Evolutionary conservation across 2,797 vertebrate species (phyloP), one percentile per base, ranked within the genome.

Genomic region (Acanthiza pusilla): DNA sequence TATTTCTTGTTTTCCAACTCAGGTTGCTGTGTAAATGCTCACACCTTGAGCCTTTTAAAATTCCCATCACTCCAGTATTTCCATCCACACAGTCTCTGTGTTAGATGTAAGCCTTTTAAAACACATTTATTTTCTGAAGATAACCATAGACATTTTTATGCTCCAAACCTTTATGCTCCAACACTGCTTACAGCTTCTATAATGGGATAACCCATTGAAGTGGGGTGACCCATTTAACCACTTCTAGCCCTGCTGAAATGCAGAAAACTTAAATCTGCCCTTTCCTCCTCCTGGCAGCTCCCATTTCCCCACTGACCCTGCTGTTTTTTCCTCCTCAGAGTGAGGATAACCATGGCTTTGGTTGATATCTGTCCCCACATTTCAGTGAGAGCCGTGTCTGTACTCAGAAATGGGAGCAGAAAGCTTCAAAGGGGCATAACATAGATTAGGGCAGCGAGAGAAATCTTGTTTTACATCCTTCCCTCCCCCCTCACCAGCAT

Each of bases 1-100:
- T 10, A 13, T 62, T 91, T 85, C 91, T 96, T 89, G 30, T 6
- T 77, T 94, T 93, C 75, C 62, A 92, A 89, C 72, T 85, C 68
- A 45, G 58, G 38, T 68, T 89, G 27, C 22, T 91, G 61, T 72
- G 54, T 60, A 75, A 85, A 83, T 85, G 50, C 29, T 83, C 67
- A 53, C 48, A 87, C 63, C 34, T 79, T 55, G 76, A 32, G 51
- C 36, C 34, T 80, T 77, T 87, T 54, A 83, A 80, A 95, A 77
- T 91, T 95, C 80, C 74, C 84, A 63, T 55, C 55, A 70, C 85
- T 90, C 32, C 53, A 40, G 36, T 73, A n/a, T 63, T 91, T 30
- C 30, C 13, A 8, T 82, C 45, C 40, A 21, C 65, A 32, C 67
- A 61, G 53, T 20, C 29, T 30, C 25, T 40, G 0, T 42, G 30